A percentile compares a stretch with the other conserved stretches of the same genome.
phyloP scores from a whole-genome alignment of 92 coral and sea anemone genomes.

The Palythoa grandiflora region DNA sequence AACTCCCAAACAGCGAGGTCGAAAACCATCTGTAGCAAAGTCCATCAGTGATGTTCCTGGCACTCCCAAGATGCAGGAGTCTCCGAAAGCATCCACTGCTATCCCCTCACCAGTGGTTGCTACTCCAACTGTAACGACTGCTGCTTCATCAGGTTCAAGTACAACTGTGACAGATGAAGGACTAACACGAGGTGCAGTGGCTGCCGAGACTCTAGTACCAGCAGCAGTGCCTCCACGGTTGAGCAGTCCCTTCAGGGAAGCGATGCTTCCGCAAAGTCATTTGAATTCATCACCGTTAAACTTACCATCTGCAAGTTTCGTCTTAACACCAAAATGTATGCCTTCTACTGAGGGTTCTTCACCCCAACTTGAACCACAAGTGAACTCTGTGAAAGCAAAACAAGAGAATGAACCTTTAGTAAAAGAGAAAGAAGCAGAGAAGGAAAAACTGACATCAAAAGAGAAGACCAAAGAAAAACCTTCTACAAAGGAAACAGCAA shows the following conservation, averaged over 20 bases:
- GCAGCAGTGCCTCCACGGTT: background rate
- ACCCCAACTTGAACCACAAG: background rate
- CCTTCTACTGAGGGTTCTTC: background rate
- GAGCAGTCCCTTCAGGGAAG: background rate
- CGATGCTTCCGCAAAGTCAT: conserved; percentile 4
- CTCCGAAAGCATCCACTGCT: conserved; percentile 42
- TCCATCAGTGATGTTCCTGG: conserved; percentile 49
- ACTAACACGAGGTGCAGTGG: conserved; percentile 42
- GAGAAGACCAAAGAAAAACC: conserved; percentile 28
- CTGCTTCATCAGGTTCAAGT: conserved; percentile 52
- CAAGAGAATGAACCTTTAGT: conserved; percentile 10
- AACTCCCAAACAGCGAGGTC: conserved; percentile 85
- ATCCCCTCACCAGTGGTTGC: conserved; percentile 41
- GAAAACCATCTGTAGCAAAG: conserved; percentile 86
- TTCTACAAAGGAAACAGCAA: conserved; percentile 25
- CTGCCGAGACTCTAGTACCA: conserved; percentile 14
- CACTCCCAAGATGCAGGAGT: conserved; percentile 50
- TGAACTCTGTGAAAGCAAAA: conserved; percentile 23
- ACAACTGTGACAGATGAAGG: conserved; percentile 43
- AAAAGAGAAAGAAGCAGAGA: conserved; percentile 48
- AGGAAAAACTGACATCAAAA: conserved; percentile 18
- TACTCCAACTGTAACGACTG: conserved; percentile 45
- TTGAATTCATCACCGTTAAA: conserved; percentile 35
- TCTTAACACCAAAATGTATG: background rate
- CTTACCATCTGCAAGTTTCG: conserved; percentile 14